Evolutionary conservation across 1,140 invertebrate genomes (phyloP).

Genomic region (Drosophila repletoides): DNA sequence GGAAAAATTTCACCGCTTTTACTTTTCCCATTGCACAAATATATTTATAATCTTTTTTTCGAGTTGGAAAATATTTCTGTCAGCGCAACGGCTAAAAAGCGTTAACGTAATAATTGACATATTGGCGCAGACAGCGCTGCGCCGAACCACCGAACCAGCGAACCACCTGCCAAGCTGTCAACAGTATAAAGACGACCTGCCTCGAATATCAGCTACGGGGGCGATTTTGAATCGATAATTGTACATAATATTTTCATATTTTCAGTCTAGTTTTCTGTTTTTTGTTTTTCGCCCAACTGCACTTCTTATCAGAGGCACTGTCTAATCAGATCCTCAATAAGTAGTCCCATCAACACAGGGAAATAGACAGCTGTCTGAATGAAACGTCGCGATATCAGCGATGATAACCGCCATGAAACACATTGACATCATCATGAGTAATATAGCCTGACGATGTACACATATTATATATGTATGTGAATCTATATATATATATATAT

Average conservation of each 20-base stretch:
- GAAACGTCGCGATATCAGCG: slow-evolving; percentile 1
- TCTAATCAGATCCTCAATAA: slow-evolving; percentile 6
- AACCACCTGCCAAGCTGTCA: not conserved
- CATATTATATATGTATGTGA: no score
- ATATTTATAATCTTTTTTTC: slow-evolving; percentile 12
- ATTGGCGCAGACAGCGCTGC: slow-evolving; percentile 33
- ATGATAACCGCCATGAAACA: not conserved
- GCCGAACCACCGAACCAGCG: not conserved
- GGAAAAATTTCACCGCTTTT: slow-evolving; percentile 80
- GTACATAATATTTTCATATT: slow-evolving; percentile 1
- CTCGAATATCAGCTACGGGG: not conserved
- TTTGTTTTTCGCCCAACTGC: no score
- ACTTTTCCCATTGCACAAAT: slow-evolving; percentile 60
- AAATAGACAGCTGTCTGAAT: slow-evolving; percentile 23
- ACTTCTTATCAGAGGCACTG: no score
- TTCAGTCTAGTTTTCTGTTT: no score
- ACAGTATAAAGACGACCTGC: slow-evolving; percentile 2
- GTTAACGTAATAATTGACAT: slow-evolving; percentile 67
- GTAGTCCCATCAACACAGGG: not conserved
- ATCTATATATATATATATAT: no score
- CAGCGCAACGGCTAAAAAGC: slow-evolving; percentile 40
- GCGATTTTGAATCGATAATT: not conserved
- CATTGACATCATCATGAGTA: not conserved
- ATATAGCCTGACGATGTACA: no score
- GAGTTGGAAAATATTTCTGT: slow-evolving; percentile 37